phyloP scores from a whole-genome alignment of 2,888 invertebrate genomes.

The Chaitophorus viminalis region DNA sequence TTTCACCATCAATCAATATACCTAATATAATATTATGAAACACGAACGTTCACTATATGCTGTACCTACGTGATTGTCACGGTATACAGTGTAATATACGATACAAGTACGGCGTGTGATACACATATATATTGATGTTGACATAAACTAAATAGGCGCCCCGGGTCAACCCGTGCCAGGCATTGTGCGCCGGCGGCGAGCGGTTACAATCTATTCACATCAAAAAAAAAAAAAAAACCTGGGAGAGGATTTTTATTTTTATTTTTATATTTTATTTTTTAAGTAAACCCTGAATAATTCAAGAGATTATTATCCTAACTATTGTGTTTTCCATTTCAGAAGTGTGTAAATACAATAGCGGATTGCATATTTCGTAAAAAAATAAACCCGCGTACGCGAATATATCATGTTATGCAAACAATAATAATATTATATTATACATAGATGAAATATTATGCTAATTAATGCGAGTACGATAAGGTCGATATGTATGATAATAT shows the following conservation, averaged over 20 bases:
- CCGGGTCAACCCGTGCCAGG: conserved; percentile 9
- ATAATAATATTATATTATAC: too few relatives aligned
- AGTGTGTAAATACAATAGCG: conserved; percentile 20
- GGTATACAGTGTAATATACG: not conserved
- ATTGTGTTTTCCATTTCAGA: conserved; percentile 35
- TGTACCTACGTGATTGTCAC: not conserved
- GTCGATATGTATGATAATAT: too few relatives aligned
- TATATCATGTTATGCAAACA: too few relatives aligned
- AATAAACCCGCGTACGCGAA: too few relatives aligned
- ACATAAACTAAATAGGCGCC: conserved; percentile 23
- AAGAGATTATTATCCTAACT: conserved; percentile 46
- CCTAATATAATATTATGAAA: not conserved
- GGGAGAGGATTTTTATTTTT: too few relatives aligned
- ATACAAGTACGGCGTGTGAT: not conserved
- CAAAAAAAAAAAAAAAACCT: conserved; percentile 12
- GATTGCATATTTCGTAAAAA: not conserved
- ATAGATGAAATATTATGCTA: too few relatives aligned
- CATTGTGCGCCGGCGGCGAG: not conserved
- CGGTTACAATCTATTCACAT: not conserved
- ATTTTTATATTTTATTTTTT: conserved; percentile 3
- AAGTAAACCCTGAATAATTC: conserved; percentile 51
- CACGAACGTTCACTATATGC: not conserved
- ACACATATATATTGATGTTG: conserved; percentile 13
- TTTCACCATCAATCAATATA: not conserved
- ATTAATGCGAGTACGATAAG: too few relatives aligned